Evolutionary conservation across 2,888 invertebrate species (phyloP).

Genomic region (Phytoseiulus persimilis): DNA sequence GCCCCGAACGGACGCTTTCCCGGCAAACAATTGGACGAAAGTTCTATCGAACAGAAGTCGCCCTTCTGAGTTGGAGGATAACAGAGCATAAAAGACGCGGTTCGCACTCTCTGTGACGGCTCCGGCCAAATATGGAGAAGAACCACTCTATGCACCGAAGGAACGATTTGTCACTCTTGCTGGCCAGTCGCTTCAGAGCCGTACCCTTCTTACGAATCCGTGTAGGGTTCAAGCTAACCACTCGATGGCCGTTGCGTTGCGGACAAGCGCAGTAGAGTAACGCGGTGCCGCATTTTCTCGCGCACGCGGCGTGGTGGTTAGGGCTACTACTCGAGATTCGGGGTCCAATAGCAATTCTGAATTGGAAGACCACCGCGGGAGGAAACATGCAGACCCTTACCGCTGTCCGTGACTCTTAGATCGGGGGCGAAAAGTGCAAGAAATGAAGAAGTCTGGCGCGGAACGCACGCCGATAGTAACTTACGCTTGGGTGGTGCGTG

Average conservation of each 20-base stretch:
- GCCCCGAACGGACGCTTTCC: no score
- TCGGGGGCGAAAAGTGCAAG: neutral
- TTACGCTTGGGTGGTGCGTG: neutral
- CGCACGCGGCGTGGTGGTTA: conserved; percentile 5
- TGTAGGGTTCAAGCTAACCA: neutral
- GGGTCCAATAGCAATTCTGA: neutral
- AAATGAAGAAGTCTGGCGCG: neutral
- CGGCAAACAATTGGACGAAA: neutral
- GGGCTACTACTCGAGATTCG: neutral
- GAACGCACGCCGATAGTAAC: neutral
- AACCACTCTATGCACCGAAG: neutral
- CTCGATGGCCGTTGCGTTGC: neutral
- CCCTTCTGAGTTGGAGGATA: neutral
- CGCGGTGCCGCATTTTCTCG: neutral
- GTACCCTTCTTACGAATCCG: no score
- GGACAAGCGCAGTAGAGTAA: neutral
- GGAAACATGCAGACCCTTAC: neutral
- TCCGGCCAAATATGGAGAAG: neutral
- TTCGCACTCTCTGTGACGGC: neutral
- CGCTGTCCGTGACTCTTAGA: neutral
- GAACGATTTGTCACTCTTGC: neutral
- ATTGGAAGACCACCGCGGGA: neutral
- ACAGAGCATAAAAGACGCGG: neutral
- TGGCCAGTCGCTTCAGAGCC: neutral
- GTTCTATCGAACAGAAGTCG: neutral